Conservation (phyloP, 2,113 vertebrate genomes). For the Trinectes maculatus region DNA sequence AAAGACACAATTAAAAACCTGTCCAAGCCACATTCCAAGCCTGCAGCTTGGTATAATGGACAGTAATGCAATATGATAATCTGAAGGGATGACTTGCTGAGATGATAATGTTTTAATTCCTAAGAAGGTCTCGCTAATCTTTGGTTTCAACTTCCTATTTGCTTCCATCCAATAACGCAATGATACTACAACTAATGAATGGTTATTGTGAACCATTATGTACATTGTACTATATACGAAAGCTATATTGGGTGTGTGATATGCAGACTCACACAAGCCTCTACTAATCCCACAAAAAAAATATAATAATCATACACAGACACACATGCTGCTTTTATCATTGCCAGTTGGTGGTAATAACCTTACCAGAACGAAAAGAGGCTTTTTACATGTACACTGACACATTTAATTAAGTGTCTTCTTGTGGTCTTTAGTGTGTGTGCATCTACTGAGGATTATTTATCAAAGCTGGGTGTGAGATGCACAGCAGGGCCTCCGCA, state of each 20-base stretch:
- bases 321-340: background rate
- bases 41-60: no score
- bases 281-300: background rate
- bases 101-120: no score
- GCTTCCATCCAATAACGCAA: no score
- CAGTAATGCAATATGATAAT: no score
- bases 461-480: slow-evolving; percentile 9
- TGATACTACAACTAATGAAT: no score
- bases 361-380: background rate
- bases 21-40: no score
- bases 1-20: no score
- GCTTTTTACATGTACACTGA: background rate
- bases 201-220: background rate
- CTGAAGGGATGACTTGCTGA: no score
- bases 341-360: slow-evolving; percentile 11
- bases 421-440: background rate
- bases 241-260: slow-evolving; percentile 9
- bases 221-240: background rate
- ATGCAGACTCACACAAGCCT: background rate
- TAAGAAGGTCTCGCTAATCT: no score
- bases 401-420: background rate
- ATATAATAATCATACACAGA: background rate
- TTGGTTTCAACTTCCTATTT: no score
- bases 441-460: slow-evolving; percentile 8
- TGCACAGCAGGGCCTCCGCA: slow-evolving; percentile 29